These are phyloP conservation scores for Leucozona laternaria DNA, from an alignment of 2,888 invertebrate genomes.

Conservation along the genomic window DNA sequence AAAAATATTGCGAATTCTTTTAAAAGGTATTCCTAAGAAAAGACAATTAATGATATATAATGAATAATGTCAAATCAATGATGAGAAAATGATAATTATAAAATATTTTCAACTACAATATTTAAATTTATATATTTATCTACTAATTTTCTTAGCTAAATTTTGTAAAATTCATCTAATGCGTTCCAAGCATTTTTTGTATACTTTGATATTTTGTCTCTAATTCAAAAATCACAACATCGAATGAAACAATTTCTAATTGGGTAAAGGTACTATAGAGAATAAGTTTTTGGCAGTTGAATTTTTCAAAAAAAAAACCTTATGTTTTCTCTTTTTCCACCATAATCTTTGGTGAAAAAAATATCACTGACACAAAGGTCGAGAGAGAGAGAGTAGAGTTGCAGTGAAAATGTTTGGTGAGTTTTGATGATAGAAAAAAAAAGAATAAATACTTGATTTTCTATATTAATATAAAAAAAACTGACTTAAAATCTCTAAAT, in stretches of 20 bases:
- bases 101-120: conserved; percentile 42
- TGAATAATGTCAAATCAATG: conserved; percentile 19
- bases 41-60: neutral
- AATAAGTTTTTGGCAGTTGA: conserved; percentile 22
- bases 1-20: conserved; percentile 62
- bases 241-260: conserved; percentile 40
- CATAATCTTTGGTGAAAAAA: conserved; percentile 9
- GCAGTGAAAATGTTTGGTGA: conserved; percentile 28
- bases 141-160: conserved; percentile 30
- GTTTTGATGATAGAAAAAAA: conserved; percentile 24
- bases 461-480: conserved; percentile 5
- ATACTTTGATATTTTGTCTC: neutral
- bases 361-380: conserved; percentile 15
- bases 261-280: neutral
- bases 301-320: conserved; percentile 25
- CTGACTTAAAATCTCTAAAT: conserved; percentile 43
- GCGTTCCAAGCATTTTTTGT: conserved; percentile 49
- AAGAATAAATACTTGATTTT: conserved; percentile 1
- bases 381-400: conserved; percentile 22
- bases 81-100: conserved; percentile 48
- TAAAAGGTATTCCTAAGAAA: conserved; percentile 1
- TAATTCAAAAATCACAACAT: conserved; percentile 52
- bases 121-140: neutral
- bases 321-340: conserved; percentile 37
- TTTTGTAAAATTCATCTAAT: conserved; percentile 48